phyloP scores from a whole-genome alignment of 53 echinoderm and acorn worm species.

The Stichopus horrens region DNA sequence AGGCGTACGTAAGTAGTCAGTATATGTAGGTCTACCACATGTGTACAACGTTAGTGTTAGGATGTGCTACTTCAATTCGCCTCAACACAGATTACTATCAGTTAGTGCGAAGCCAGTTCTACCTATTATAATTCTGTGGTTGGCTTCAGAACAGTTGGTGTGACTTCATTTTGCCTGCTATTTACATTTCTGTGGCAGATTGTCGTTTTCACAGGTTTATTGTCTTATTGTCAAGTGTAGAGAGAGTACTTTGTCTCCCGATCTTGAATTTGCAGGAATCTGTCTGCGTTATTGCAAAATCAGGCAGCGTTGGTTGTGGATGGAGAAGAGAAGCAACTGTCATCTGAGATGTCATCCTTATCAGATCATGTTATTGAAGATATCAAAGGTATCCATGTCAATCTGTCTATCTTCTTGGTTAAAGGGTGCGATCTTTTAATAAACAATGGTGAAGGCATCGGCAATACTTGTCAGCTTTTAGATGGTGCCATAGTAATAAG shows the following conservation, averaged over 20 bases:
- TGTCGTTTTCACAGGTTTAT: neutral
- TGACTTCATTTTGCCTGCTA: neutral
- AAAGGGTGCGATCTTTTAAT: neutral
- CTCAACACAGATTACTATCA: too few species aligned
- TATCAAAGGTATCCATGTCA: conserved; percentile 72
- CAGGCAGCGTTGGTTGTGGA: conserved; percentile 65
- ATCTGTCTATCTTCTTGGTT: neutral
- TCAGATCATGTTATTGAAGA: conserved; percentile 80
- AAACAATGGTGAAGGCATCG: neutral
- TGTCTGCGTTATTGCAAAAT: conserved; percentile 74
- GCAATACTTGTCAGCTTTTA: neutral
- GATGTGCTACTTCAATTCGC: too few species aligned
- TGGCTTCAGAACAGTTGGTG: too few species aligned
- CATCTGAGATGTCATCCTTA: conserved; percentile 71
- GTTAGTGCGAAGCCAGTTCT: too few species aligned
- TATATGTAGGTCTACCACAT: too few species aligned
- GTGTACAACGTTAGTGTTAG: too few species aligned
- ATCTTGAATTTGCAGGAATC: conserved; percentile 54
- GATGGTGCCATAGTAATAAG: neutral
- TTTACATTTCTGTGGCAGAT: neutral
- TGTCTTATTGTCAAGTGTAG: too few species aligned
- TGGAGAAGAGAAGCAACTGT: conserved; percentile 70
- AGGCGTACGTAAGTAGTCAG: too few species aligned
- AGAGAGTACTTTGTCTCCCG: too few species aligned
- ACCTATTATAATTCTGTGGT: too few species aligned